Conservation (phyloP, 2,113 vertebrate species). For the Otocyon megalotis region DNA sequence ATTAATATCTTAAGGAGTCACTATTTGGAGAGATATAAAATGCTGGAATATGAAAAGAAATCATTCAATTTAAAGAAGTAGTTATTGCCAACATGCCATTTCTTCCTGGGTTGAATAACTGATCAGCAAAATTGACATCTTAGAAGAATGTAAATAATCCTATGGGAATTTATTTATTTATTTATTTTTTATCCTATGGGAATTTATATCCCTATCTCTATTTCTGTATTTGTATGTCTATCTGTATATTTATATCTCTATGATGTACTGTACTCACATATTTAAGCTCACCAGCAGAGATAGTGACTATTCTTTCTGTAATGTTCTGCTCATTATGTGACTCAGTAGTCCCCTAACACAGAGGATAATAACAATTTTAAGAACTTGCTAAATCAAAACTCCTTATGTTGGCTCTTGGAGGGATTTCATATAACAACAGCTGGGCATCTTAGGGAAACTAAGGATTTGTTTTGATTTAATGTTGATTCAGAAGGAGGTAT, state of each 20-base stretch:
- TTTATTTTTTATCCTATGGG: background rate
- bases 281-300: background rate
- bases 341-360: constrained; percentile 20
- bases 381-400: constrained; percentile 68
- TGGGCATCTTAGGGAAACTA: constrained; percentile 49
- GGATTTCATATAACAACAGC: constrained; percentile 67
- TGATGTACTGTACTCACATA: background rate
- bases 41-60: constrained; percentile 22
- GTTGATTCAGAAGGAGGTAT: constrained; percentile 54
- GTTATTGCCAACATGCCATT: background rate
- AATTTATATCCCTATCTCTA: background rate
- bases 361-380: constrained; percentile 44
- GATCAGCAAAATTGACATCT: constrained; percentile 3
- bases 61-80: constrained; percentile 1
- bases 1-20: background rate
- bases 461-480: constrained; percentile 65
- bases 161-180: constrained; percentile 1
- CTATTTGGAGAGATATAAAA: constrained; percentile 43
- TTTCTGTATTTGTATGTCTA: background rate
- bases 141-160: constrained; percentile 19
- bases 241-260: background rate
- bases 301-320: background rate
- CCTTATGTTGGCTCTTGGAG: constrained; percentile 46
- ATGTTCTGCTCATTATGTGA: background rate
- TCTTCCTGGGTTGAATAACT: background rate